phyloP scores from a whole-genome alignment of 2,888 invertebrate genomes.

The Polietes domitor region DNA sequence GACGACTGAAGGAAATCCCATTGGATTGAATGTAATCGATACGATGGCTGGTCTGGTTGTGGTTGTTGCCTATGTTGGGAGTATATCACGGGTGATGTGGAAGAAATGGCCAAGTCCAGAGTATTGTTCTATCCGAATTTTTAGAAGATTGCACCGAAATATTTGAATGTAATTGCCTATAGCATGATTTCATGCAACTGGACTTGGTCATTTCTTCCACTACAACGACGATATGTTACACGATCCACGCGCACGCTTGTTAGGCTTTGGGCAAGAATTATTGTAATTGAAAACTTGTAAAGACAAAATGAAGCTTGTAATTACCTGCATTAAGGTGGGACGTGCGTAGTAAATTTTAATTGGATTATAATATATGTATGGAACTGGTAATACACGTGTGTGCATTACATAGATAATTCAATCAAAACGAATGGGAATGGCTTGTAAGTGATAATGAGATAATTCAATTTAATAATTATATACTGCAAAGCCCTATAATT shows the following conservation, averaged over 20 bases:
- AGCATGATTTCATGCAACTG: neutral
- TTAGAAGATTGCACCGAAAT: no score
- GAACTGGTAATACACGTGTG: neutral
- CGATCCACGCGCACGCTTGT: constrained; percentile 26
- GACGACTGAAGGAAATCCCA: neutral
- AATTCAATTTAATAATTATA: no score
- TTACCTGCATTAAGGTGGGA: constrained; percentile 66
- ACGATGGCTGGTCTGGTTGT: constrained; percentile 40
- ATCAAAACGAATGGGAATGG: neutral
- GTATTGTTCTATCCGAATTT: no score
- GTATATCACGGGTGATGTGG: no score
- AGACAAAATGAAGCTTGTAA: constrained; percentile 65
- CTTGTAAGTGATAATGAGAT: neutral
- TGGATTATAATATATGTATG: constrained; percentile 62
- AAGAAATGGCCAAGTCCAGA: no score
- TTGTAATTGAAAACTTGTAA: constrained; percentile 67
- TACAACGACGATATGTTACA: neutral
- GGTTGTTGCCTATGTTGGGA: constrained; percentile 17
- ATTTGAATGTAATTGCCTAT: neutral
- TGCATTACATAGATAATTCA: neutral
- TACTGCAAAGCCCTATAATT: no score
- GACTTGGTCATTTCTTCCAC: neutral
- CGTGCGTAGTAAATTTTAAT: constrained; percentile 65
- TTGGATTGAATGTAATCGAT: constrained; percentile 51
- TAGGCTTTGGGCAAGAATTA: constrained; percentile 56